A percentile compares a stretch with the other conserved stretches of the same genome.
These are phyloP conservation scores for Geothlypis trichas DNA, from an alignment of 2,113 vertebrate species.

Conservation along the genomic window DNA sequence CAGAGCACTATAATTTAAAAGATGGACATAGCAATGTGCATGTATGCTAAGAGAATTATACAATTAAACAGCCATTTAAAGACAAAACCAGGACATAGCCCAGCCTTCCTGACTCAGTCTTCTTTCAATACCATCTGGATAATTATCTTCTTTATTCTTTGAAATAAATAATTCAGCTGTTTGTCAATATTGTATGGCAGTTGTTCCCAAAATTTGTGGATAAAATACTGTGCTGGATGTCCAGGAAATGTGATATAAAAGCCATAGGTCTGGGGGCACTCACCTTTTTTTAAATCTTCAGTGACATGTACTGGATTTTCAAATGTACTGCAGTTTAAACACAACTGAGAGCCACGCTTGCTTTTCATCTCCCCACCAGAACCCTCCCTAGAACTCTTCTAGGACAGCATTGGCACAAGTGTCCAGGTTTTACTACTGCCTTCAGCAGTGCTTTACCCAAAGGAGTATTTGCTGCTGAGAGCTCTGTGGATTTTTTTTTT, in stretches of 20 bases:
- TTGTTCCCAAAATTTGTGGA: not conserved
- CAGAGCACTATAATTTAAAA: not conserved
- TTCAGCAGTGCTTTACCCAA: not conserved
- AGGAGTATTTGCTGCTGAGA: not conserved
- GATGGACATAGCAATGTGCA: not conserved
- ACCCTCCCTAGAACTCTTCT: not conserved
- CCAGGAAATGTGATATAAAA: not conserved
- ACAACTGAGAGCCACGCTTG: fast-evolving
- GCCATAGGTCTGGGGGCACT: not conserved
- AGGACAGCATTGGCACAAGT: not conserved
- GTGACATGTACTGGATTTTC: not conserved
- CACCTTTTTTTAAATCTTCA: not conserved
- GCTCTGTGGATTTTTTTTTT: not conserved
- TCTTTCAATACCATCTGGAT: not conserved
- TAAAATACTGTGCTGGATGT: not conserved
- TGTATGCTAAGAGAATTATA: not conserved
- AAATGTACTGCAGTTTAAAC: not conserved
- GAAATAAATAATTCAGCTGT: not conserved
- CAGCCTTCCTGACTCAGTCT: not conserved
- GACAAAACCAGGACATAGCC: not conserved
- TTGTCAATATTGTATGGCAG: not conserved
- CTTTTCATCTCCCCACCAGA: not conserved
- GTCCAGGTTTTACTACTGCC: not conserved
- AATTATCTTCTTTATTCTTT: not conserved
- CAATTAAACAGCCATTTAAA: not conserved